Percentiles rank a stretch among this genome's conserved stretches.
These are phyloP conservation scores for Polymixis flavicincta DNA, from an alignment of 2,888 invertebrate genomes.

Conservation along the genomic window DNA sequence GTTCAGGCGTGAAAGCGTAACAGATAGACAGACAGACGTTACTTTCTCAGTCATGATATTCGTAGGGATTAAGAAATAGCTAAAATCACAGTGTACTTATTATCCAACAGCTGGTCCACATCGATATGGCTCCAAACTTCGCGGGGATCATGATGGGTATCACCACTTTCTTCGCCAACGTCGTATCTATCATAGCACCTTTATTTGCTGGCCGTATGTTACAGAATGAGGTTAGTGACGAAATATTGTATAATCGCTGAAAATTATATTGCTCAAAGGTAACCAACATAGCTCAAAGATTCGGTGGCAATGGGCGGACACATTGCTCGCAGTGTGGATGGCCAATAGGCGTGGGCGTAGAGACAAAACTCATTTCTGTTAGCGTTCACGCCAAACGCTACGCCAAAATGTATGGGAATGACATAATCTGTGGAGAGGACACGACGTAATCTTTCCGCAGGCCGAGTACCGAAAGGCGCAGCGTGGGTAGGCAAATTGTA, in stretches of 20 bases:
- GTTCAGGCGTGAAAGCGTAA: too few relatives aligned
- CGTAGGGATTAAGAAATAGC: neutral
- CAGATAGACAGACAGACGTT: too few relatives aligned
- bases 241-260: neutral
- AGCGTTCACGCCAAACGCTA: too few relatives aligned
- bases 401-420: too few relatives aligned
- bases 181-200: conserved; percentile 94
- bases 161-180: conserved; percentile 94
- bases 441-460: too few relatives aligned
- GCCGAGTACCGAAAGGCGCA: neutral
- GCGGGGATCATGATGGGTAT: conserved; percentile 96
- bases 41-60: too few relatives aligned
- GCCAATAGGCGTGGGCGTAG: too few relatives aligned
- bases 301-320: neutral
- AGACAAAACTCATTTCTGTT: too few relatives aligned
- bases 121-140: conserved; percentile 95
- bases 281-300: too few relatives aligned
- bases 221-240: conserved; percentile 58
- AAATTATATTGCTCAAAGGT: neutral
- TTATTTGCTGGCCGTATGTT: conserved; percentile 92
- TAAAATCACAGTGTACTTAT: neutral
- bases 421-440: too few relatives aligned
- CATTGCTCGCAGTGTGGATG: neutral
- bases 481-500: neutral
- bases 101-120: conserved; percentile 91